Conservation (phyloP, 2,113 vertebrate species). For the Saimiri boliviensis region DNA sequence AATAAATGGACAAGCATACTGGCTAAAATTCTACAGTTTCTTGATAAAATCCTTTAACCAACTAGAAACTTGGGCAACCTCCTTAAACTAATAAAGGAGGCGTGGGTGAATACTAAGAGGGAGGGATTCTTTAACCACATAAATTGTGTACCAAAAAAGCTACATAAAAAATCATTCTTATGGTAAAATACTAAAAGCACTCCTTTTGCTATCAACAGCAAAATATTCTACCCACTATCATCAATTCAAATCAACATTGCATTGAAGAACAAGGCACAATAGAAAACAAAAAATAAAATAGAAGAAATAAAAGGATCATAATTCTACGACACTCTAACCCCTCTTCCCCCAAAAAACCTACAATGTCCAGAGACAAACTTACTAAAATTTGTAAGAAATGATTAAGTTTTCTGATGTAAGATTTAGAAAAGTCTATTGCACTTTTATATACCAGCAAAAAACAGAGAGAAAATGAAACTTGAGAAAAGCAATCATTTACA, state of each 20-base stretch:
- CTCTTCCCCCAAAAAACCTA: background rate
- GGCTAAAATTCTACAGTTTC: background rate
- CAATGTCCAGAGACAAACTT: background rate
- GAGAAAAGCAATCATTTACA: conserved; percentile 23
- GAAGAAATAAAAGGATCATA: background rate
- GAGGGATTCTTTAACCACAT: background rate
- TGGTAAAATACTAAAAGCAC: background rate
- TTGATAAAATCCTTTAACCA: background rate
- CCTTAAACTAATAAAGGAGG: background rate
- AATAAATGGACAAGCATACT: background rate
- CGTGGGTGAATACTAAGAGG: background rate
- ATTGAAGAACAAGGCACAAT: background rate
- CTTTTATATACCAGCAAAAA: conserved; percentile 33
- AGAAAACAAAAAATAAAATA: background rate
- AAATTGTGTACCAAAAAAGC: background rate
- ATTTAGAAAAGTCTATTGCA: background rate
- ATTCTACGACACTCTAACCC: background rate
- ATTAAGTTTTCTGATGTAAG: background rate
- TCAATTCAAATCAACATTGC: background rate
- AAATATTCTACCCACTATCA: background rate
- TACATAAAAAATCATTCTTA: background rate
- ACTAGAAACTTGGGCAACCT: background rate
- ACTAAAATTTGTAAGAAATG: background rate
- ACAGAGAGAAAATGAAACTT: conserved; percentile 3
- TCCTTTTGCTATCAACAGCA: background rate